Evolutionary conservation across 2,888 invertebrate genomes (phyloP), one percentile per base, ranked within the genome.

Genomic region (Aelia acuminata): DNA sequence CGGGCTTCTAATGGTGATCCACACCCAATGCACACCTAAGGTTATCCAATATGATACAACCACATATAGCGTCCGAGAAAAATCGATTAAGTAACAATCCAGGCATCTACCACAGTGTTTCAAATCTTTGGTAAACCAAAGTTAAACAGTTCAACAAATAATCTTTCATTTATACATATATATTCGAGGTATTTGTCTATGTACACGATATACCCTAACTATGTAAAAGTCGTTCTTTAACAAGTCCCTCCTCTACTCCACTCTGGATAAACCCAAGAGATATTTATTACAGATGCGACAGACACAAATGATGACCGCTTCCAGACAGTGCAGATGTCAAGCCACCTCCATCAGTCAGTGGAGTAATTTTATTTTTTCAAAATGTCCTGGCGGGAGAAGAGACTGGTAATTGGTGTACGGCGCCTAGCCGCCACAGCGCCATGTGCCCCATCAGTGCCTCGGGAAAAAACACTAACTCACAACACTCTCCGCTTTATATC

Each of bases 261-360:
- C 35, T 18, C 3, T 20, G 7, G 63, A 70, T 70, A 8, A 70
- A 70, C 63, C 35, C 18, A 8, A 18, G 18, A 3, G 43, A 70
- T 70, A 70, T 70, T 70, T 70, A 31, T 70, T 35, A 63, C 15
- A 70, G 18, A 70, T 35, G 35, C 18, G 80, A 80, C 80, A 43
- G 43, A 22, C 39, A 80, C 80, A 80, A 80, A 80, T 80, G 75
- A 75, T 75, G 80, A 47, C n/a, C 3, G 39, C 0, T 11, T 7
- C 11, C n/a, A n/a, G 80, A 39, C 43, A 80, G 43, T 43, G 80
- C 80, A 80, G 80, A 80, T 80, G 80, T 80, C 80, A 47, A 31
- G 80, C 43, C 43, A 80, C n/a, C 43, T n/a, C 80, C 80, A 80
- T 80, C 80, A 80, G 80, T 80, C 80, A 80, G 80, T 80, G 80